A percentile compares a stretch with the other conserved stretches of the same genome.
Conservation (phyloP, 2,113 vertebrate species). For the Gracilinanus agilis region DNA sequence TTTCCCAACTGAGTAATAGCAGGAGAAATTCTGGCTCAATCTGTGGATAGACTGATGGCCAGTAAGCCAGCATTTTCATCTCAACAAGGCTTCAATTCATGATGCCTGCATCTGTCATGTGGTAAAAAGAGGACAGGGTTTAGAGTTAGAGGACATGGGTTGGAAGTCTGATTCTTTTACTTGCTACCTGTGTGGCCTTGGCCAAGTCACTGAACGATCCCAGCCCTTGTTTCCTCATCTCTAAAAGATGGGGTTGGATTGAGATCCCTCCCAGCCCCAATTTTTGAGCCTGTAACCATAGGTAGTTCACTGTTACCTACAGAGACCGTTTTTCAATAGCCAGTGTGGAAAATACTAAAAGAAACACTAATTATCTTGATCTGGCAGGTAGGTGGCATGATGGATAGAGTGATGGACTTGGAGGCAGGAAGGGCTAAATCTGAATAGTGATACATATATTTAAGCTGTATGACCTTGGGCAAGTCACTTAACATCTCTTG, state of each 20-base stretch:
- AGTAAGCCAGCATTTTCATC: conserved; percentile 17
- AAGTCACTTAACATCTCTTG: not conserved
- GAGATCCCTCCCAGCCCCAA: no score
- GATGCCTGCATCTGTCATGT: not conserved
- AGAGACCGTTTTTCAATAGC: not conserved
- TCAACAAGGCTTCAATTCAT: conserved; percentile 1
- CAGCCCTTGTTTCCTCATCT: not conserved
- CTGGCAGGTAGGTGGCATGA: not conserved
- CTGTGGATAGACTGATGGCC: not conserved
- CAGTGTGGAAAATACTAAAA: not conserved
- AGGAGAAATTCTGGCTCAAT: conserved; percentile 27
- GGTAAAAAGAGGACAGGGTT: no score
- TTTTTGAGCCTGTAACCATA: no score
- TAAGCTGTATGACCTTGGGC: not conserved
- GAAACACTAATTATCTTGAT: not conserved
- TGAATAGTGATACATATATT: not conserved
- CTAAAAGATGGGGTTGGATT: not conserved
- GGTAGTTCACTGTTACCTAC: no score
- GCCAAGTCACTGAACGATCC: not conserved
- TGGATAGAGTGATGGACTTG: not conserved
- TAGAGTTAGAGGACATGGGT: no score
- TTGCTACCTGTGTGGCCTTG: not conserved
- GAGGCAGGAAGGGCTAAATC: not conserved
- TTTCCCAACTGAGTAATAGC: not conserved
- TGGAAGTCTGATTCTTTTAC: not conserved